phyloP scores from a whole-genome alignment of 2,797 vertebrate genomes.

The Falco rusticolus region DNA sequence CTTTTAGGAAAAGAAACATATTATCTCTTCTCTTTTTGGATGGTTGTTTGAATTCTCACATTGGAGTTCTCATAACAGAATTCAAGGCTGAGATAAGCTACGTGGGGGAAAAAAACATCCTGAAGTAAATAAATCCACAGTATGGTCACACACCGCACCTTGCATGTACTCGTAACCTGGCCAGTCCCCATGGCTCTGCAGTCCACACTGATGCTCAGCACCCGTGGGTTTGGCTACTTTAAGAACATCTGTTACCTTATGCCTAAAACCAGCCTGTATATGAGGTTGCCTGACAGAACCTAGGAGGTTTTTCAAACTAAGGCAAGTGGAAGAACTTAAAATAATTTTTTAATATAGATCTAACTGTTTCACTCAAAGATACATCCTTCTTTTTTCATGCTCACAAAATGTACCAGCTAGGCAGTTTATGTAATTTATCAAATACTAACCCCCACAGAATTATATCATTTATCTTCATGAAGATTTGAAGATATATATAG shows the following conservation, averaged over 20 bases:
- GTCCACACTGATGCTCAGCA: not conserved
- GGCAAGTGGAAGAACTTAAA: not conserved
- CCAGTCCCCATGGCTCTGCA: not conserved
- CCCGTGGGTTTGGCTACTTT: rapidly evolving
- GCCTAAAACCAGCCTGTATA: not conserved
- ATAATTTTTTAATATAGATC: not conserved
- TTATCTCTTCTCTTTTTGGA: not conserved
- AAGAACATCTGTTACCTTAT: not conserved
- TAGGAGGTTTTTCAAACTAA: not conserved
- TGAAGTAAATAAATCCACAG: not conserved
- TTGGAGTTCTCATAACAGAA: not conserved
- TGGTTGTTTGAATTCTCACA: not conserved
- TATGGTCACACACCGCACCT: not conserved
- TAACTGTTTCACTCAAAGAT: not conserved
- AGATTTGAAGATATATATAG: not conserved
- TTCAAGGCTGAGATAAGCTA: not conserved
- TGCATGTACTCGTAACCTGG: not conserved
- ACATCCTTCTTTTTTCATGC: not conserved
- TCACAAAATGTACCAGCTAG: not conserved
- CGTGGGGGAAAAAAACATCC: rapidly evolving
- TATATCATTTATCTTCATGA: not conserved
- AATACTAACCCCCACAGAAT: not conserved
- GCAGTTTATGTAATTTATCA: not conserved
- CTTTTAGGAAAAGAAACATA: not conserved
- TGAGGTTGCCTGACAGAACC: not conserved